Evolutionary conservation across 2,888 invertebrate genomes (phyloP), one percentile per base, ranked within the genome.

Genomic region (Aradus depressus): DNA sequence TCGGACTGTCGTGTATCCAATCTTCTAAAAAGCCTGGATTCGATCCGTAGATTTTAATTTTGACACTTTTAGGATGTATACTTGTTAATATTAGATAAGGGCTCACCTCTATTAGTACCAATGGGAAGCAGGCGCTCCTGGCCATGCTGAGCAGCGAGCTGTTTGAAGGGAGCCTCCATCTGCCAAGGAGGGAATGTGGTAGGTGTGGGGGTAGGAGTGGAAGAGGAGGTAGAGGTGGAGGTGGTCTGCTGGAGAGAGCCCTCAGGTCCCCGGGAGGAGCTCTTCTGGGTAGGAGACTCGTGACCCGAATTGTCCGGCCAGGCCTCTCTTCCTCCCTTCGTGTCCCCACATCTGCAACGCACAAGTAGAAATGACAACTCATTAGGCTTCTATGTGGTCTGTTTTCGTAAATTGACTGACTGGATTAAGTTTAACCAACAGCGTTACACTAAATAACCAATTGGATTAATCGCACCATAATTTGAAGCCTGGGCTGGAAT

Each of bases 51-150:
- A n/a, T n/a, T n/a, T n/a, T n/a, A n/a, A n/a, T n/a, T n/a, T n/a
- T n/a, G n/a, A n/a, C n/a, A n/a, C n/a, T n/a, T n/a, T n/a, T n/a
- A n/a, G n/a, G n/a, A n/a, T n/a, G n/a, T n/a, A n/a, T n/a, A n/a
- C n/a, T n/a, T n/a, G n/a, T n/a, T n/a, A n/a, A n/a, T n/a, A n/a
- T n/a, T n/a, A n/a, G n/a, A n/a, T n/a, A n/a, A n/a, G n/a, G n/a
- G n/a, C 5, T 2, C 32, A 44, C 44, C 32, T 41, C 52, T 63
- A 53, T 59, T 44, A 62, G 62, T 59, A 3, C 79, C 79, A 55
- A 78, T 75, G 1, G 78, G 78, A 44, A 78, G 64, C 21, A 79
- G 65, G 55, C 79, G 64, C 64, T 79, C 79, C 18, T 74, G 59
- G 56, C 2, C 68, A 65, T 12, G 68, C 64, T 52, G 50, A 8